A percentile compares a stretch with the other conserved stretches of the same genome.
Conservation (phyloP, 2,797 vertebrate genomes). For the Heterohyrax brucei region DNA sequence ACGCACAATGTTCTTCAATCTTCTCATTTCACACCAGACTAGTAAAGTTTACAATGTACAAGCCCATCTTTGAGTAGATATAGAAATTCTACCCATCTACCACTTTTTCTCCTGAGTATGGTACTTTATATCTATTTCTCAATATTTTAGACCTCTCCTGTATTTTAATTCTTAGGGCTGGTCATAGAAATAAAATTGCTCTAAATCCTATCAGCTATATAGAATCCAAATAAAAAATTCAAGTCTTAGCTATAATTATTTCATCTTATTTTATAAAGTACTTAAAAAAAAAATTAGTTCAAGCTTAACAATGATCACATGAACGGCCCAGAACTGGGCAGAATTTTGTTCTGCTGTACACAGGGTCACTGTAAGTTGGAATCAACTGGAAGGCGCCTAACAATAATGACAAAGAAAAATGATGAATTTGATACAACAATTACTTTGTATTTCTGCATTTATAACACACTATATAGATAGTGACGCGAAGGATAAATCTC, state of each 20-base stretch:
- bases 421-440: not conserved
- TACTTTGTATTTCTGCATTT: constrained; percentile 45
- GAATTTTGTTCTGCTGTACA: too few relatives aligned
- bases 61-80: not conserved
- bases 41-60: constrained; percentile 30
- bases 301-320: too few relatives aligned
- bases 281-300: not conserved
- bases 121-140: not conserved
- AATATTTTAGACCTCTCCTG: constrained; percentile 17
- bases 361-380: too few relatives aligned
- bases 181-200: not conserved
- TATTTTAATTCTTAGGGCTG: not conserved
- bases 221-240: not conserved
- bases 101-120: not conserved
- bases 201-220: not conserved
- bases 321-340: too few relatives aligned
- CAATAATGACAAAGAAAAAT: not conserved
- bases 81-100: not conserved
- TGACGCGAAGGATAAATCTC: not conserved
- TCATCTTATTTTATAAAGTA: constrained; percentile 45
- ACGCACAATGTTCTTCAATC: not conserved
- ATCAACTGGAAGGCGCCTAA: too few relatives aligned
- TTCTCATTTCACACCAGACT: constrained; percentile 4
- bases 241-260: not conserved
- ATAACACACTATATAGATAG: not conserved